Conservation (phyloP, 2,797 vertebrate genomes). For the Megaceryle alcyon region DNA sequence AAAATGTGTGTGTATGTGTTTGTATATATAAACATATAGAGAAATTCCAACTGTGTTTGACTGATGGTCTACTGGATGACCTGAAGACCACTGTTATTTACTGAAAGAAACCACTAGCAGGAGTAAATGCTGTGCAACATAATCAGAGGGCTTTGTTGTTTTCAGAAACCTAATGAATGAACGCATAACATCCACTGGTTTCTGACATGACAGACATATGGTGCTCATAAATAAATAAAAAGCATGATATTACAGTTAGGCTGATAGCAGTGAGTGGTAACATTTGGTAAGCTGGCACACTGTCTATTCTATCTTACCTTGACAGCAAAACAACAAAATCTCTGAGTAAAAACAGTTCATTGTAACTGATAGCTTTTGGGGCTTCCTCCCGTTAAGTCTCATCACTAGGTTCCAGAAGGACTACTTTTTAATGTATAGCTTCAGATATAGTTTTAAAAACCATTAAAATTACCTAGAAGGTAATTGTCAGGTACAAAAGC, state of each 20-base stretch:
- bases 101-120: conserved; percentile 45
- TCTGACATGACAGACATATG: conserved; percentile 84
- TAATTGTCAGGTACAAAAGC: not conserved
- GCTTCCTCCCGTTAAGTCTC: conserved; percentile 17
- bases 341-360: conserved; percentile 64
- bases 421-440: conserved; percentile 12
- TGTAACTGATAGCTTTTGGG: conserved; percentile 31
- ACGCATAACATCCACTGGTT: conserved; percentile 77
- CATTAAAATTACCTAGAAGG: conserved; percentile 52
- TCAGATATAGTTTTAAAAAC: not conserved
- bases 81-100: conserved; percentile 18
- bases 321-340: conserved; percentile 63
- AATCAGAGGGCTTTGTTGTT: conserved; percentile 81
- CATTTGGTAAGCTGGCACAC: conserved; percentile 80
- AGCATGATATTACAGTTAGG: conserved; percentile 75
- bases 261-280: conserved; percentile 69
- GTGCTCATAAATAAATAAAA: conserved; percentile 91
- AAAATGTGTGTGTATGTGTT: not conserved
- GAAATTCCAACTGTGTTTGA: not conserved
- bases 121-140: conserved; percentile 72
- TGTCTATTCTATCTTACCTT: conserved; percentile 63
- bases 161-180: conserved; percentile 76
- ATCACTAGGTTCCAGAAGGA: conserved; percentile 27
- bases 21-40: not conserved
- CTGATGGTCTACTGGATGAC: not conserved